Base-by-base conservation (phyloP, 2,888 invertebrate genomes). In the Seladonia tumulorum region DNA sequence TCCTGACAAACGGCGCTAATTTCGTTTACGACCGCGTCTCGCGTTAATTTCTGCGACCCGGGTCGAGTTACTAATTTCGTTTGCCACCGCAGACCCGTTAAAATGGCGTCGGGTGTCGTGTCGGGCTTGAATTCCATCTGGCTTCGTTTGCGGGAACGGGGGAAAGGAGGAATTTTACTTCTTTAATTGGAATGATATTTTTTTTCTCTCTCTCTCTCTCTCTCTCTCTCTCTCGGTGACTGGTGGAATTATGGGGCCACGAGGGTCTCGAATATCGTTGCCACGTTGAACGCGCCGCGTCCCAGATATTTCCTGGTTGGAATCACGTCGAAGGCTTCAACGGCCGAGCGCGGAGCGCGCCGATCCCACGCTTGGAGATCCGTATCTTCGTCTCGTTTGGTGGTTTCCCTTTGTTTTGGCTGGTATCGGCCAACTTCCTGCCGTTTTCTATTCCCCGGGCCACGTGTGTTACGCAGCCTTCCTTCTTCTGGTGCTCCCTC, bases 361-460 rank as follows among this genome's bases (percentile, higher is more conserved):
- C 90, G 92, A 91, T 93, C 94, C 93, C 94, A 94, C 94, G 94
- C 93, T 93, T 92, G 87, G 88, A 93, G 93, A 94, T 94, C 88
- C 90, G 90, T 94, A 94, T 94, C 94, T 93, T 88, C 91, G 89
- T 90, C 92, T 93, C 92, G 93, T 93, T 94, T 92, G 92, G 92
- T 92, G 93, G 92, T 93, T 94, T 87, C 81, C 94, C 93, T 94
- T 94, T 94, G 94, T 94, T 94, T 94, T 94, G 93, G 93, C 91
- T 90, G 91, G 86, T 89, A 91, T 92, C 92, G 92, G 79, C 91
- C 90, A 90, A 93, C 93, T 94, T 94, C 94, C 94, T 93, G 94
- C 92, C 93, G 93, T 94, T 94, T 94, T 94, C 93, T 94, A 92
- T 92, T 89, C 87, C 88, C 83, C 88, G 84, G 68, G 76, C 71